A percentile compares a stretch with the other conserved stretches of the same genome.
These are phyloP conservation scores for Archips xylosteana DNA, from an alignment of 2,888 invertebrate species.

Conservation along the genomic window DNA sequence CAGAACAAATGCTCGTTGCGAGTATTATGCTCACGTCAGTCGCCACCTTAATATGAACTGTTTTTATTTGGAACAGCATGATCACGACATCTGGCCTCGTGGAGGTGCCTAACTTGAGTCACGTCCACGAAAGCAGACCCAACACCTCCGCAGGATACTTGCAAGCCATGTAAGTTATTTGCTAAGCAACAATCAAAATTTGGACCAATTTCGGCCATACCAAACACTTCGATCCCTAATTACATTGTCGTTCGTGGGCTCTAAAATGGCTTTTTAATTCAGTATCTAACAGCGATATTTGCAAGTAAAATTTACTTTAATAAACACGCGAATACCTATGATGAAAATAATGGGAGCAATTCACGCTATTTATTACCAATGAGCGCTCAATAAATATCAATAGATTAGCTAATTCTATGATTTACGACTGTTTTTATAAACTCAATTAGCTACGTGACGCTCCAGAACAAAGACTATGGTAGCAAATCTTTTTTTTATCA, in stretches of 20 bases:
- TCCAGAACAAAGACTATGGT: not conserved
- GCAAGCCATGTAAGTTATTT: conserved; percentile 88
- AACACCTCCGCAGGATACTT: conserved; percentile 79
- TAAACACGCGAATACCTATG: too few relatives aligned
- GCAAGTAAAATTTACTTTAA: not conserved
- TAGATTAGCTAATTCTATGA: conserved; percentile 3
- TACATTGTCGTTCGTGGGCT: too few relatives aligned
- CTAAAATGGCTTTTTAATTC: too few relatives aligned
- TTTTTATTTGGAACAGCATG: conserved; percentile 76
- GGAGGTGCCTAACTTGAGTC: conserved; percentile 88
- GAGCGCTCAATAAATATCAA: not conserved
- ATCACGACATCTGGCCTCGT: conserved; percentile 89
- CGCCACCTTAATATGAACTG: not conserved
- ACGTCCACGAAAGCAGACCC: conserved; percentile 80
- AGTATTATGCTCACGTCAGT: too few relatives aligned
- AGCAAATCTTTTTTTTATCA: not conserved
- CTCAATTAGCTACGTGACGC: not conserved
- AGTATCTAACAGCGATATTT: not conserved
- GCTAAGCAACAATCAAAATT: too few relatives aligned
- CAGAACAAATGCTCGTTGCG: too few relatives aligned
- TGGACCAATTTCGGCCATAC: too few relatives aligned
- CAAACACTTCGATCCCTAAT: too few relatives aligned
- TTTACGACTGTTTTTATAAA: not conserved
- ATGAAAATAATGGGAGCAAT: not conserved
- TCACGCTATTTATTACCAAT: not conserved